Evolutionary conservation across 2,797 vertebrate genomes (phyloP), one percentile per base, ranked within the genome.

Genomic region (Sebastes trivittatus): DNA sequence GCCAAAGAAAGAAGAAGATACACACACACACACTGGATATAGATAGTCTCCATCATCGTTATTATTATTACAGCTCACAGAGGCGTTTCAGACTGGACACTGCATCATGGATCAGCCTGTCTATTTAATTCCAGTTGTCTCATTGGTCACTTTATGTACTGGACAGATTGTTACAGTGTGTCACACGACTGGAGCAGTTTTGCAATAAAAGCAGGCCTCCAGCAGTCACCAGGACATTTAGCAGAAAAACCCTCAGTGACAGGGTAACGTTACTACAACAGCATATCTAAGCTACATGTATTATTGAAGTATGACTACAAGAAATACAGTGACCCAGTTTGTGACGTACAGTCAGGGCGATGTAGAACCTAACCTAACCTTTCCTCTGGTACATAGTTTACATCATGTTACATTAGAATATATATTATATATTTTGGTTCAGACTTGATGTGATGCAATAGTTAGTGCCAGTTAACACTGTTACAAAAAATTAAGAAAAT

Each of bases 121-220:
- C 42, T 46, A 18, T 32, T 2, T 36, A 46, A 56, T 22, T 55
- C 6, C 60, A 69, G 63, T 38, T 8, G 32, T 68, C 6, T 18
- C 13, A 4, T 2, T 23, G 29, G 29, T 68, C 23, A 42, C 11
- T 36, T 38, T 16, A 30, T 64, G 54, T 30, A 30, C 5, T 23
- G 8, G 46, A 62, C 65, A 75, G 70, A 29, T 2, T 29, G 69
- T n/a, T n/a, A 83, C 77, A 62, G 11, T 38, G 36, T 34, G 25
- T 83, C 80, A 87, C 75, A 84, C 30, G 67, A 63, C 71, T 38
- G 32, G 13, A 25, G 71, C 13, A 16, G 68, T 90, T 87, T 87
- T 81, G 78, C 85, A 92, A 90, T 72, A 81, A 18, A 30, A 25
- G 9, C 59, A 63, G 65, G 77, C 69, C 58, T 36, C 46, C 54